Evolutionary conservation across 2,797 vertebrate species (phyloP), one percentile per base, ranked within the genome.

Genomic region (Petrocephalus sullivani): DNA sequence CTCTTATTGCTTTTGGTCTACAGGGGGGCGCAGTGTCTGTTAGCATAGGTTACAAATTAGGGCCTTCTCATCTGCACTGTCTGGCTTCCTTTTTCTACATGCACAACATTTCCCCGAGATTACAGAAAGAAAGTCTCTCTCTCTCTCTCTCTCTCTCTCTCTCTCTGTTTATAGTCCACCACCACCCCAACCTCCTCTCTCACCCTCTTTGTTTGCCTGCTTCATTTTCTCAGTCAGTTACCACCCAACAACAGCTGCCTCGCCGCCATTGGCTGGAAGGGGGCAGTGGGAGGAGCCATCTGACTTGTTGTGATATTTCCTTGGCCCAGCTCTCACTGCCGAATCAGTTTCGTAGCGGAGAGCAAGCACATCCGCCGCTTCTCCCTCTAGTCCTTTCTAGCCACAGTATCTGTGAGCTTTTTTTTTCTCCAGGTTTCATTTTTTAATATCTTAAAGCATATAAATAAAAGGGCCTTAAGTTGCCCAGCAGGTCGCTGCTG

Each of bases 171-270:
- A 21, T 84, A 84, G 51, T 84, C 54, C 54, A 37, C 56, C 78
- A 23, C 5, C 2, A 4, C 56, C 61, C 33, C 56, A 49, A 51
- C 61, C 88, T 75, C 83, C 64, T 81, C 88, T 56, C 88, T 86
- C 83, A 33, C 88, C 64, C 51, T 88, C 88, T 88, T 88, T 88
- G 88, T 88, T 86, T 88, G 88, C 37, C 88, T 57, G 89, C 86
- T 86, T 41, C 89, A 87, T 37, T 89, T 88, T 87, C 87, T 90
- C 91, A 46, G 89, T 16, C 46, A 90, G 78, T 92, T 85, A 90
- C 91, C 90, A 89, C 88, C 89, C 19, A 46, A 84, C 88, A 87
- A 71, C 64, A 10, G 71, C 91, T 89, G 90, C 90, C 61, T 41
- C 2, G 2, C 60, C 12, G 1, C 53, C 46, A 88, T 86, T 88